phyloP scores from a whole-genome alignment of 2,888 invertebrate species.

The Arrhopalites spinosus region DNA sequence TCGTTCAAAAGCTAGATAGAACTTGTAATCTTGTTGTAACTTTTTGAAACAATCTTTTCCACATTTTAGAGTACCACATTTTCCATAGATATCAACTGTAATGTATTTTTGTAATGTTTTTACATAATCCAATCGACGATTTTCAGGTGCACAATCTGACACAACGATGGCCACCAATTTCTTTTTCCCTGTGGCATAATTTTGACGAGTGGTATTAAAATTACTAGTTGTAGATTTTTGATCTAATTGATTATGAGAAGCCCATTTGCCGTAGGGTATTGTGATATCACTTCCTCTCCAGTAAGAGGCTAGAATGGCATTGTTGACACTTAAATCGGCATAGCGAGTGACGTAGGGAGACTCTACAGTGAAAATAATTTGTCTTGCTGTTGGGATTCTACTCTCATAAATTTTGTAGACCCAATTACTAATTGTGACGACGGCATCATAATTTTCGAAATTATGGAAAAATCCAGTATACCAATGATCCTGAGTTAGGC shows the following conservation, averaged over 20 bases:
- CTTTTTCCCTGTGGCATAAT: conserved; percentile 46
- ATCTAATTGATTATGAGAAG: background rate
- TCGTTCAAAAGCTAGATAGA: conserved; percentile 59
- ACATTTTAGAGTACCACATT: conserved; percentile 84
- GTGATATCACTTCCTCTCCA: conserved; percentile 30
- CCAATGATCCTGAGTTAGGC: conserved; percentile 22
- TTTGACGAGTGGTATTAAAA: conserved; percentile 20
- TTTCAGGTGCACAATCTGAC: conserved; percentile 50
- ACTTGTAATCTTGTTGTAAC: conserved; percentile 57
- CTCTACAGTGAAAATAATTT: conserved; percentile 36
- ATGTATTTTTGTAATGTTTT: conserved; percentile 83
- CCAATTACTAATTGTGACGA: conserved; percentile 37
- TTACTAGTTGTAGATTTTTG: background rate
- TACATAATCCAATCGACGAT: conserved; percentile 77
- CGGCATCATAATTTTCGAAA: conserved; percentile 24
- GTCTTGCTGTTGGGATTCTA: conserved; percentile 10
- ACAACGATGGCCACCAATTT: conserved; percentile 53
- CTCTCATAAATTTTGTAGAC: conserved; percentile 25
- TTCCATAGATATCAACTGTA: conserved; percentile 87
- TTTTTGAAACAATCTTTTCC: conserved; percentile 46
- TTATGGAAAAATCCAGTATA: conserved; percentile 14
- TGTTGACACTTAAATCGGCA: conserved; percentile 34
- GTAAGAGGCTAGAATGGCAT: conserved; percentile 37
- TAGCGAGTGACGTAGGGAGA: conserved; percentile 31
- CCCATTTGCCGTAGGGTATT: conserved; percentile 34